Base-by-base conservation (phyloP, 2,113 vertebrate species). In the Meleagris gallopavo region DNA sequence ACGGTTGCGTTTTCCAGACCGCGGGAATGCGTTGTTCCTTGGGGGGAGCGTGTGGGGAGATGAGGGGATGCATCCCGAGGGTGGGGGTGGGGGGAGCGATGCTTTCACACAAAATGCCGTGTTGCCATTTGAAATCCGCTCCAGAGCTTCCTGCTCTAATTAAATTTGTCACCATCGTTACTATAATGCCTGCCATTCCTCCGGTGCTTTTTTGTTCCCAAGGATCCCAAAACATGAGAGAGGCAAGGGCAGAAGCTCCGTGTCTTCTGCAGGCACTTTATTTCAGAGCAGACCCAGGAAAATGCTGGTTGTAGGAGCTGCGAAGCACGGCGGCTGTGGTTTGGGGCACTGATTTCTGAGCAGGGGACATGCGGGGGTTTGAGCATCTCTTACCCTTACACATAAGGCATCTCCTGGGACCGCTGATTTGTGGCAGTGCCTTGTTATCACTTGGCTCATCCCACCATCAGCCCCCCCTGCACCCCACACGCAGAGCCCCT, bases 121-220 rank as follows among this genome's bases (percentile, higher is more conserved):
- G 89, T 93, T 93, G 95, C 95, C 91, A 77, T 95, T 95, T 95
- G 94, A 97, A 96, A 97, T 95, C 95, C 91, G 74, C 96, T 96
- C 94, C 90, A 94, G 94, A 96, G 96, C 95, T 95, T 97, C 95
- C 95, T 93, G 95, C 94, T 93, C 96, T 95, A 95, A 96, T 97
- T 95, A 95, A 94, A 97, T 97, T 96, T 95, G 95, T 96, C 93
- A 93, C 93, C 96, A 96, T 94, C 95, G 88, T 97, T 95, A 95
- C 94, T 91, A 89, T 95, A 95, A 93, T 95, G 93, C 94, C 94
- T 95, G 94, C 95, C 93, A 95, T 96, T 95, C 94, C 94, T 97
- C 94, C 34, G 10, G 79, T 91, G 90, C 95, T 93, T 95, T 86
- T 96, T 91, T 95, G 79, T 93, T 96, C 94, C 81, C 90, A 73